Conservation (phyloP, 2,888 invertebrate species). For the Lumbricus terrestris region DNA sequence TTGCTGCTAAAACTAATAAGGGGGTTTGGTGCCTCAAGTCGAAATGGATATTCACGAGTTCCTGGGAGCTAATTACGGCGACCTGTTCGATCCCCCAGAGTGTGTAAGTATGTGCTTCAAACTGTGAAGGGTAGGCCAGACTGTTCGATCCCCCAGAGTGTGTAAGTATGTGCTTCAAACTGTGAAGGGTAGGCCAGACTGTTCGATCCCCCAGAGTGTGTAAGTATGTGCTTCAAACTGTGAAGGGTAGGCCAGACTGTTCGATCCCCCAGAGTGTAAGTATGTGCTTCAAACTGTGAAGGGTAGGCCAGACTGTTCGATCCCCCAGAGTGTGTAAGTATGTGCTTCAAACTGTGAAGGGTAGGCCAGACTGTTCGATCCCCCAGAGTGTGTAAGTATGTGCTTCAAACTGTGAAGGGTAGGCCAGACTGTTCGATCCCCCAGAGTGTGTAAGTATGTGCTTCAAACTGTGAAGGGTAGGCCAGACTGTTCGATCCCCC, state of each 20-base stretch:
- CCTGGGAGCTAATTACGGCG: neutral
- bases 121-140: neutral
- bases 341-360: neutral
- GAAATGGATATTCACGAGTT: conserved; percentile 13
- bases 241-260: no score
- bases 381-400: conserved; percentile 6
- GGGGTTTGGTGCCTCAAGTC: neutral
- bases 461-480: neutral
- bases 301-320: neutral
- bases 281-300: neutral
- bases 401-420: neutral
- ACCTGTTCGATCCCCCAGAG: neutral
- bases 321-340: neutral
- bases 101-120: neutral
- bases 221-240: neutral
- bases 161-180: neutral
- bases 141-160: neutral
- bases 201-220: neutral
- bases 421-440: neutral
- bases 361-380: neutral
- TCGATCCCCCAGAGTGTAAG: neutral
- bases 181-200: no score
- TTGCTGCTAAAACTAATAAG: neutral
- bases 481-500: neutral
- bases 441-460: neutral